Percentiles rank a stretch among this genome's conserved stretches.
Evolutionary conservation across 2,113 vertebrate species (phyloP).

Genomic region (Bubo blakistoni): DNA sequence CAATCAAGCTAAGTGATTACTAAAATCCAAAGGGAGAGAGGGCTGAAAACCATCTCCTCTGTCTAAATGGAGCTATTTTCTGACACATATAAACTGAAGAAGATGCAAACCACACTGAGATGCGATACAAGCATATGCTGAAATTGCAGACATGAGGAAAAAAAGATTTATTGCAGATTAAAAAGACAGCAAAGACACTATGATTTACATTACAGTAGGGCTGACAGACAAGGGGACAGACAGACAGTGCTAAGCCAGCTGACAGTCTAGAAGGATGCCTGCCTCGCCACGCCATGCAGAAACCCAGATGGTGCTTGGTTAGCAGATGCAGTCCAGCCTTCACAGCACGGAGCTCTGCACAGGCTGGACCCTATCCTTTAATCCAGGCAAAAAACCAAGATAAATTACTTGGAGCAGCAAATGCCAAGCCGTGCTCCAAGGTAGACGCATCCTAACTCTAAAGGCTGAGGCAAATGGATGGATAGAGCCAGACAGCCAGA

Average conservation of each 20-base stretch:
- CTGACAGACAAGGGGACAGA: neutral
- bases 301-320: neutral
- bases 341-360: rapidly evolving
- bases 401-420: neutral
- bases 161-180: neutral
- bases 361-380: neutral
- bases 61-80: neutral
- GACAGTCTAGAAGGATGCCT: neutral
- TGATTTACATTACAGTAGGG: neutral
- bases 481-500: neutral
- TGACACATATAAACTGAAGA: neutral
- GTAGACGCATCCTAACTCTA: neutral
- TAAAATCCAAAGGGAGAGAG: neutral
- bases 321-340: neutral
- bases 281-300: neutral
- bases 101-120: neutral
- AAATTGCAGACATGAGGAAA: neutral
- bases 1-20: neutral
- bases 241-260: neutral
- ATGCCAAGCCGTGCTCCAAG: neutral
- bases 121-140: rapidly evolving
- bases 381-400: neutral
- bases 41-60: neutral
- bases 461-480: neutral
- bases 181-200: neutral